Evolutionary conservation across 2,113 vertebrate genomes (phyloP), one percentile per base, ranked within the genome.

Genomic region (Pseudonaja textilis): DNA sequence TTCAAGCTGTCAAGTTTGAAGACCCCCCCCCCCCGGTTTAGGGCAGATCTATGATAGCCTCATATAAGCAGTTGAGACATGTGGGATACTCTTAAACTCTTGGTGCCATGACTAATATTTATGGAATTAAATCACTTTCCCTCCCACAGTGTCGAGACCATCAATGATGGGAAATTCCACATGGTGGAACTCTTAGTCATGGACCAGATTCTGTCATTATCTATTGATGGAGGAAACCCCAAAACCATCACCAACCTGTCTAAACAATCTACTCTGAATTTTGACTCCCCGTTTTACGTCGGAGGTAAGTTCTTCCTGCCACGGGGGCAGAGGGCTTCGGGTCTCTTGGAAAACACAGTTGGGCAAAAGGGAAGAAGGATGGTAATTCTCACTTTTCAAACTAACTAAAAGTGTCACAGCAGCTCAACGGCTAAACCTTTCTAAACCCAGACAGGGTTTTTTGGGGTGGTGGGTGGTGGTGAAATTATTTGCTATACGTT

Each of bases 81-180:
- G 20, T 23, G 25, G 14, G n/a, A 50, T 29, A 90, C 6, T 3
- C 56, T 56, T 87, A 90, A 88, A 94, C 0, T 93, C 94, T 45
- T 5, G 2, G 25, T 91, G 93, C 26, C 90, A 18, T 16, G 45
- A 88, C 2, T 87, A 42, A 34, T 92, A 64, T 91, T 94, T 89
- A 85, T 88, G 92, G 92, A 86, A 5, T 14, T 92, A 85, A 96
- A 61, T 85, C 92, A 39, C 86, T 95, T 94, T 81, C 25, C 95
- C 45, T 97, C 96, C 45, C 97, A 29, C 95, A 99, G 99, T 14
- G 98, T 99, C 96, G 99, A 99, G 98, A 99, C 99, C 0, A 99
- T 99, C 96, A 99, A 99, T 91, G 99, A 99, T 94, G 99, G 99
- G 3, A 98, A 98, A 95, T 99, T 99, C 95, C 99, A 99, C 87